phyloP scores from a whole-genome alignment of 2,113 vertebrate genomes.

The Phylloscopus trochilus region DNA sequence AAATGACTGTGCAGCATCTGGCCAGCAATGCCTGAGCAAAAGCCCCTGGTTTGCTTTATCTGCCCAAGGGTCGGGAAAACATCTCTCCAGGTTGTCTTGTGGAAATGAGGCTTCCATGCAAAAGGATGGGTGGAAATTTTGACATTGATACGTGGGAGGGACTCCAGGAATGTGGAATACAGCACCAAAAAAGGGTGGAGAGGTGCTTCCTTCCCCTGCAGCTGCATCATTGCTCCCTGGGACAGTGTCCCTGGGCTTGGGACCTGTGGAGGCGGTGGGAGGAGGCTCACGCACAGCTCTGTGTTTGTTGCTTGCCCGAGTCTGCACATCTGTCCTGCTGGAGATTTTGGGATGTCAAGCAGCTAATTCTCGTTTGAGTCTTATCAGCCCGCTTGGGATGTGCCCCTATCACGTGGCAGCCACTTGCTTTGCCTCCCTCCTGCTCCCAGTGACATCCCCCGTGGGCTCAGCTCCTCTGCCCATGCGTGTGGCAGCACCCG shows the following conservation, averaged over 20 bases:
- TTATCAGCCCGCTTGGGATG: neutral
- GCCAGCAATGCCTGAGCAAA: neutral
- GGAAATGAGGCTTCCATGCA: neutral
- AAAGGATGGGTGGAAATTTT: neutral
- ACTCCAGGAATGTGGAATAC: neutral
- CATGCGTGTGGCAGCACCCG: rapidly evolving
- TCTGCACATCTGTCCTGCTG: neutral
- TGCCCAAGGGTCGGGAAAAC: rapidly evolving
- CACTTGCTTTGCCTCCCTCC: neutral
- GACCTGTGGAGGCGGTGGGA: neutral
- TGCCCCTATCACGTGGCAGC: rapidly evolving
- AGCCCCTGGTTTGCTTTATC: neutral
- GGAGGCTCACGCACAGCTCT: neutral
- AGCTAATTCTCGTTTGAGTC: neutral
- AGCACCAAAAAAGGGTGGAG: neutral
- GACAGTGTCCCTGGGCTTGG: neutral
- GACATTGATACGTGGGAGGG: neutral
- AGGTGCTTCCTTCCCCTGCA: neutral
- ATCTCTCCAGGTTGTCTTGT: neutral
- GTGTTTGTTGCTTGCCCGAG: neutral
- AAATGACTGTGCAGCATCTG: neutral
- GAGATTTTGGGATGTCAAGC: neutral
- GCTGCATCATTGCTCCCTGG: neutral
- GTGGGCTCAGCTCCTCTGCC: neutral
- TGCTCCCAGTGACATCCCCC: rapidly evolving